Evolutionary conservation across 2,888 invertebrate species (phyloP), one percentile per base, ranked within the genome.

Genomic region (Nomada fabriciana): DNA sequence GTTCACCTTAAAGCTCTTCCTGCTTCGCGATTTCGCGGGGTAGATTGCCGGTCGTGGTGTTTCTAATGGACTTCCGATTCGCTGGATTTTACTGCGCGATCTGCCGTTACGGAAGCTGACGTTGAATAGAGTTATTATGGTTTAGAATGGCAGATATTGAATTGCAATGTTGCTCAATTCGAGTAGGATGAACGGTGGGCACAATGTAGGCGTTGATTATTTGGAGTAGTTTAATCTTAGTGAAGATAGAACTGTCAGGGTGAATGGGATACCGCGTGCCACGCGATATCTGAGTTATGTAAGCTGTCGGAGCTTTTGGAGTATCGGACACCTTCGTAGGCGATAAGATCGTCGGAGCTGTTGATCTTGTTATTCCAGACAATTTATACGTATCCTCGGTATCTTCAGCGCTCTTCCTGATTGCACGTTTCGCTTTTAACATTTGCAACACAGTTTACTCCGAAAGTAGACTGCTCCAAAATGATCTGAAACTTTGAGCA

Each of bases 21-120:
- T 23, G 18, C 25, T 63, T 63, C 63, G 36, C 75, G 57, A 57
- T 68, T 65, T 64, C 25, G 15, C 36, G 13, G 57, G 57, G 57
- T 15, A 57, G 57, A 57, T 57, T 57, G n/a, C 57, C 13, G 3
- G 9, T 1, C 20, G 23, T 1, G 23, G 25, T 23, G 57, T 20
- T 57, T 13, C 13, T 23, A 10, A 25, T 47, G 10, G 47, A 47
- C 15, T 15, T 47, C 47, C 15, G 47, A 47, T 47, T 47, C 47
- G 47, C 47, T 47, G 15, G 47, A 15, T 47, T 11, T 13, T 47
- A 36, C 36, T 36, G 36, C 36, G 7, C 36, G 36, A 9, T 36
- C 7, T 36, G 36, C 36, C 36, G 36, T 36, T 36, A 7, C 36
- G 36, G 36, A 36, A 36, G 36, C 36, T 36, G 36, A 7, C 36